Conservation (phyloP, 2,113 vertebrate genomes). For the Eclectus roratus region DNA sequence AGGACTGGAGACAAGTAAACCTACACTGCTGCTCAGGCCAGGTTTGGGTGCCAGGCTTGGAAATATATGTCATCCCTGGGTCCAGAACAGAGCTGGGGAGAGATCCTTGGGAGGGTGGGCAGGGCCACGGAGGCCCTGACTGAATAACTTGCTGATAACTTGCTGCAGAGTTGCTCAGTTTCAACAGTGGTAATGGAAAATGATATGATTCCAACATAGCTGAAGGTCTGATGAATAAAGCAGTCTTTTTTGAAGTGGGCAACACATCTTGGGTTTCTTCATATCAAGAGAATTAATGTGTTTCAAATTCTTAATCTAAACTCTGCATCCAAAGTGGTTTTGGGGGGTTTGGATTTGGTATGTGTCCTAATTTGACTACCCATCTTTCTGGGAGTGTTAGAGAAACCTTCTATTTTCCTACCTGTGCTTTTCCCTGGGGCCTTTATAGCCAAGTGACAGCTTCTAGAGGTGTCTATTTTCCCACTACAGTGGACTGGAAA, state of each 20-base stretch:
- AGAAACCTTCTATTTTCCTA: not conserved
- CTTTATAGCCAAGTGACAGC: not conserved
- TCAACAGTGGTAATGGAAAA: not conserved
- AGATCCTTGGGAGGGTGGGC: not conserved
- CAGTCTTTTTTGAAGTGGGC: not conserved
- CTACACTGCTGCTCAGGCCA: not conserved
- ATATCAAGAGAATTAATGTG: not conserved
- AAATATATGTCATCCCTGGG: not conserved
- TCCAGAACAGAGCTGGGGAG: not conserved
- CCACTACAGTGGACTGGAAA: not conserved
- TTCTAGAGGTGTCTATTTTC: not conserved
- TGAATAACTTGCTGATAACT: not conserved
- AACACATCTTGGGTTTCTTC: not conserved
- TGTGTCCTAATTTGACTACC: not conserved
- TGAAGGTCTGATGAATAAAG: not conserved
- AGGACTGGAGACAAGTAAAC: not conserved
- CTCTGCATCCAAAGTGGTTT: not conserved
- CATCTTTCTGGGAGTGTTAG: not conserved
- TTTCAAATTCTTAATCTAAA: not conserved
- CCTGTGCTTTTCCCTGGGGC: not conserved
- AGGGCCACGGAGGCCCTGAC: not conserved
- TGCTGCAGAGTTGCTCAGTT: not conserved
- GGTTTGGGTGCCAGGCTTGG: not conserved
- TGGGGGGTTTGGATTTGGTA: not conserved
- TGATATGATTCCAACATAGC: not conserved